Evolutionary conservation across 2,888 invertebrate species (phyloP).

Genomic region (Drosophila ustulata): DNA sequence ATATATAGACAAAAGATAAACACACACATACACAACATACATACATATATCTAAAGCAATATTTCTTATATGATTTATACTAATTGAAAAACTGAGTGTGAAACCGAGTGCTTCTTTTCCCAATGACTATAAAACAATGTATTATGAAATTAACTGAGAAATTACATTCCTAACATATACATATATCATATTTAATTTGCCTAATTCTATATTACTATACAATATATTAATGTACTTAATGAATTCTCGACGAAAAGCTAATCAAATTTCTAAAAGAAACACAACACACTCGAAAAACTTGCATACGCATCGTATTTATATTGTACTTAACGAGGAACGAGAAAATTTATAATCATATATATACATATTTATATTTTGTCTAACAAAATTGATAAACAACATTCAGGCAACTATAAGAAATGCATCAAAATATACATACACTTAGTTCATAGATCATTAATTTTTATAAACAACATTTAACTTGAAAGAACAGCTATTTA

Average conservation of each 20-base stretch:
- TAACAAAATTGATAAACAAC: slow-evolving; percentile 66
- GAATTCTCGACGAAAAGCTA: slow-evolving; percentile 56
- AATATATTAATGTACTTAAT: slow-evolving; percentile 60
- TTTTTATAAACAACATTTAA: slow-evolving; percentile 70
- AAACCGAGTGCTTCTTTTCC: slow-evolving; percentile 38
- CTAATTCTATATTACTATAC: slow-evolving; percentile 21
- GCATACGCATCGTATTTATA: slow-evolving; percentile 19
- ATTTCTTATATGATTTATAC: slow-evolving; percentile 24
- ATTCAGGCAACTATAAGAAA: slow-evolving; percentile 64
- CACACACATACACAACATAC: slow-evolving; percentile 19
- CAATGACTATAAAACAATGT: slow-evolving; percentile 43
- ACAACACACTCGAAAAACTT: slow-evolving; percentile 41
- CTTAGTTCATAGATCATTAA: slow-evolving; percentile 52
- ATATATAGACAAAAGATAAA: slow-evolving; percentile 26
- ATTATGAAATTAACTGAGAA: slow-evolving; percentile 27
- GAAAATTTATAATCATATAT: slow-evolving; percentile 29
- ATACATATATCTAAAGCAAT: slow-evolving; percentile 42
- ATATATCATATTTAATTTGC: slow-evolving; percentile 23
- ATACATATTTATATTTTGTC: slow-evolving; percentile 71
- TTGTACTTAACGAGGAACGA: slow-evolving; percentile 30
- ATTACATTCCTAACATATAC: slow-evolving; percentile 51
- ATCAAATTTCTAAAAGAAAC: slow-evolving; percentile 77
- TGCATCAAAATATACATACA: slow-evolving; percentile 42
- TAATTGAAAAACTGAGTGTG: slow-evolving; percentile 25
- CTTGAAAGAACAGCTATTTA: slow-evolving; percentile 42